Conservation (phyloP, 2,113 vertebrate genomes). For the Embiotoca jacksoni region DNA sequence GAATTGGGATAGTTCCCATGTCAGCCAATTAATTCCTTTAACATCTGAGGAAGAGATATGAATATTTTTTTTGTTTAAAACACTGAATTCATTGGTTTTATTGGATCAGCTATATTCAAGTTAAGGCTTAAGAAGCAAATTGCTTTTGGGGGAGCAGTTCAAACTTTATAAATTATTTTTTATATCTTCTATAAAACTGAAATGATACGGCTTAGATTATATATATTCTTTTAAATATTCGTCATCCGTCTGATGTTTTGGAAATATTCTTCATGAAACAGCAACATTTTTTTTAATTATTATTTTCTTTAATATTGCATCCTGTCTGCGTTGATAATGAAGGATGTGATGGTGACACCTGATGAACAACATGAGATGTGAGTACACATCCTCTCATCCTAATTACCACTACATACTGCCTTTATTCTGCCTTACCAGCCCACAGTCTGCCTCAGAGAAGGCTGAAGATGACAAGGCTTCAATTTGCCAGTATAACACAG, state of each 20-base stretch:
- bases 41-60: background rate
- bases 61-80: background rate
- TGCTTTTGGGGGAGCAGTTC: too few relatives aligned
- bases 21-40: background rate
- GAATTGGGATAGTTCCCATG: background rate
- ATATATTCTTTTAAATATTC: too few relatives aligned
- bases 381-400: background rate
- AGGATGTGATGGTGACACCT: background rate
- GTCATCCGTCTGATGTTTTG: too few relatives aligned
- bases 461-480: slow-evolving; percentile 30
- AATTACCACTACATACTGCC: slow-evolving; percentile 1
- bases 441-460: slow-evolving; percentile 24
- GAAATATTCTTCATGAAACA: background rate
- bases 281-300: background rate
- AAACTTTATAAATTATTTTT: too few relatives aligned
- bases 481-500: slow-evolving; percentile 22
- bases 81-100: too few relatives aligned
- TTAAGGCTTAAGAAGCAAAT: too few relatives aligned
- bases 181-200: too few relatives aligned
- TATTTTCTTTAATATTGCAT: background rate
- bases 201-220: too few relatives aligned
- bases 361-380: background rate
- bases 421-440: slow-evolving; percentile 17
- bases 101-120: too few relatives aligned
- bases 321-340: background rate